Percentiles rank a stretch among this genome's conserved stretches.
phyloP scores from a whole-genome alignment of 2,888 invertebrate genomes.

The Auanema sp. region DNA sequence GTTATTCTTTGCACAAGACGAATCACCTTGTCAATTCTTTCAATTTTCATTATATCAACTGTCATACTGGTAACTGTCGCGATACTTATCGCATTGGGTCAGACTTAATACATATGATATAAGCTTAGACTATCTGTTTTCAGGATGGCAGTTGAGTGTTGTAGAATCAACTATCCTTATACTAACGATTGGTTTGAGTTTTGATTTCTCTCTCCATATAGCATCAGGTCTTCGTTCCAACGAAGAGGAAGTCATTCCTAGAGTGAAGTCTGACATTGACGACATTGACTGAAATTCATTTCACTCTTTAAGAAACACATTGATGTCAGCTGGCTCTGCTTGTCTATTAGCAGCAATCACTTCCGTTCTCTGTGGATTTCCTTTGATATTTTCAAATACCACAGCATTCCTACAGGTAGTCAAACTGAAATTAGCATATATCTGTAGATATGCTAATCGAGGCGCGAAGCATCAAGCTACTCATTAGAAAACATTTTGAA shows the following conservation, averaged over 20 bases:
- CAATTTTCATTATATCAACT: conserved; percentile 28
- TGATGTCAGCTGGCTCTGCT: conserved; percentile 34
- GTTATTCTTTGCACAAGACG: conserved; percentile 43
- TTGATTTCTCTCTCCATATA: conserved; percentile 61
- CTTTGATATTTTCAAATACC: conserved; percentile 31
- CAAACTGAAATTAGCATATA: background rate
- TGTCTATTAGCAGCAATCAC: conserved; percentile 31
- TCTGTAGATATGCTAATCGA: too few relatives aligned
- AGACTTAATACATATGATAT: background rate
- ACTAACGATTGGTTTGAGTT: conserved; percentile 59
- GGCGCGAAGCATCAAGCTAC: too few relatives aligned
- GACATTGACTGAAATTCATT: background rate
- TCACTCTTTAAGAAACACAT: conserved; percentile 18
- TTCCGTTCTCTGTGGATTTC: conserved; percentile 31
- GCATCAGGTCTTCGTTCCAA: conserved; percentile 20
- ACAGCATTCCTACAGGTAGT: conserved; percentile 35
- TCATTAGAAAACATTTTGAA: background rate
- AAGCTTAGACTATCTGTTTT: conserved; percentile 3
- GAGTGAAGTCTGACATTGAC: conserved; percentile 1
- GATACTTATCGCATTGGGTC: conserved; percentile 30
- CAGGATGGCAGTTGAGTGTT: conserved; percentile 61
- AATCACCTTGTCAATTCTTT: conserved; percentile 31
- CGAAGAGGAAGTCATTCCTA: background rate
- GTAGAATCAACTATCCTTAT: conserved; percentile 62
- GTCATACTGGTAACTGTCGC: conserved; percentile 38